Evolutionary conservation across 2,113 vertebrate species (phyloP), one percentile per base, ranked within the genome.

Genomic region (Engraulis encrasicolus): DNA sequence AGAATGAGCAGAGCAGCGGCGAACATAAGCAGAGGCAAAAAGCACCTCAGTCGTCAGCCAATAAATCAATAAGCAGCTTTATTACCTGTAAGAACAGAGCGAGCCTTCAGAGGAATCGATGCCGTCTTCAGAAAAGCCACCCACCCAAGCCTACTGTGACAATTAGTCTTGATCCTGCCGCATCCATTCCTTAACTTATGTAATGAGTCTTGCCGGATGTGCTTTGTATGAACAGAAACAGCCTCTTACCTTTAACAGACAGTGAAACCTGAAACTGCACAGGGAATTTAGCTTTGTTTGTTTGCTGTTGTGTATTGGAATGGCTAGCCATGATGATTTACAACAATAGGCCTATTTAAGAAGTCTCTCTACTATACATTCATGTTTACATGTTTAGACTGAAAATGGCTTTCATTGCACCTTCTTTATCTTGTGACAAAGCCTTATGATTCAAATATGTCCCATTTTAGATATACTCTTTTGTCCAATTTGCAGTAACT

Each of bases 11-110:
- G 40, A 80, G 91, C 89, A 81, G 83, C 87, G 79, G 78, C 87
- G 87, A 90, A 88, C 82, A 89, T 78, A 82, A 88, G 91, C 84
- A 84, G 83, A 88, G 83, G 89, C 81, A 83, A 92, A 93, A 91
- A 90, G 92, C 92, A 93, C 91, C 92, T 87, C 90, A 91, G 82
- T 79, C 71, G 27, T 74, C 89, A 90, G 87, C 90, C 92, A 82
- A 94, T 95, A 94, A 94, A 94, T 95, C 94, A 93, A 94, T 95
- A 89, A 14, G 15, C 81, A 91, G 90, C 91, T 94, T 94, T 95
- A 95, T 95, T 94, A 94, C 92, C 92, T 92, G 88, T 85, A 90
- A 91, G 92, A 94, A 94, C 91, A 94, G 93, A 95, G 91, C 11
- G 91, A 89, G 91, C 92, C 89, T 88, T 90, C 92, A 90, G 85